Conservation (phyloP, 1,140 invertebrate species). For the Caenorhabditis elegans region DNA sequence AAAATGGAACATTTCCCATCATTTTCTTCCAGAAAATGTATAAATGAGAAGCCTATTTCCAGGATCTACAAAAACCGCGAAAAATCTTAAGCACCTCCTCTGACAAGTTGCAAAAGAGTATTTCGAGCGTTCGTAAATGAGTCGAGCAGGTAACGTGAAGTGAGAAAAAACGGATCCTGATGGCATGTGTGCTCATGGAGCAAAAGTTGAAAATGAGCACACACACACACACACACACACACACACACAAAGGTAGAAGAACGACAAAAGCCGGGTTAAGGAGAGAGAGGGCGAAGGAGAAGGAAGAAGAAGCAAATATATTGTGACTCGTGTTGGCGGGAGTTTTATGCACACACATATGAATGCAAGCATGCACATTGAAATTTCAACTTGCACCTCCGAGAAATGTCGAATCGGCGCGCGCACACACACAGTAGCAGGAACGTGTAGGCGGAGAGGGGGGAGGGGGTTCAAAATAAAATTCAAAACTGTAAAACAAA, state of each 20-base stretch:
- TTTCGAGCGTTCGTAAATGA: too few species aligned
- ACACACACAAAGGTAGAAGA: not conserved
- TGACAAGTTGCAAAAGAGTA: too few species aligned
- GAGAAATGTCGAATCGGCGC: not conserved
- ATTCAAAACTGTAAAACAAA: too few species aligned
- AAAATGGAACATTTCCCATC: too few species aligned
- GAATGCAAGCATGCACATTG: not conserved
- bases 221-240: not conserved
- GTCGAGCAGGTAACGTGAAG: too few species aligned
- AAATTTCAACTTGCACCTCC: not conserved
- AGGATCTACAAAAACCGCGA: too few species aligned
- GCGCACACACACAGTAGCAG: slow-evolving; percentile 23
- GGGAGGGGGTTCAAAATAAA: too few species aligned
- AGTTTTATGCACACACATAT: slow-evolving; percentile 17
- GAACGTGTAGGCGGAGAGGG: not conserved
- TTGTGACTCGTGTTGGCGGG: slow-evolving; percentile 7
- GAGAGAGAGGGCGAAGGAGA: not conserved
- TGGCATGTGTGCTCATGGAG: not conserved
- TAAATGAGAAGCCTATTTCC: too few species aligned
- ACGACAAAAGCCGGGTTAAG: not conserved
- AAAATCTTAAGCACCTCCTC: too few species aligned
- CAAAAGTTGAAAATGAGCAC: slow-evolving; percentile 5
- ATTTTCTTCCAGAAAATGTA: too few species aligned
- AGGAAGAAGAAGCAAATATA: slow-evolving; percentile 5
- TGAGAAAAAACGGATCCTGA: too few species aligned